These are phyloP conservation scores for Eilema depressum DNA, from an alignment of 2,888 invertebrate genomes.

Conservation along the genomic window DNA sequence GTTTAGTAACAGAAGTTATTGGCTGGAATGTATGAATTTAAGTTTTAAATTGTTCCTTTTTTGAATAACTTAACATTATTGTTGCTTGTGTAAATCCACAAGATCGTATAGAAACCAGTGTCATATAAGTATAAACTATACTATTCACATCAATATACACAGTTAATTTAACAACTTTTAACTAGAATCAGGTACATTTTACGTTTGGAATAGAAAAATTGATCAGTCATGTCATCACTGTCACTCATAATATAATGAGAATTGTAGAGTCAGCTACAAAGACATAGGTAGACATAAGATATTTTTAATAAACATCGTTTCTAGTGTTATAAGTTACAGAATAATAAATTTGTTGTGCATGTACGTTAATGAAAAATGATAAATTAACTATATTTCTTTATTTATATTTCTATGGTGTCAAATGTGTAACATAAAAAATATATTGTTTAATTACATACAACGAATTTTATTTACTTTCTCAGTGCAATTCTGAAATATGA, in stretches of 20 bases:
- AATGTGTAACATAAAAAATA: not conserved
- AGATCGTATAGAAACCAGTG: too few relatives aligned
- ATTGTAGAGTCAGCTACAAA: not conserved
- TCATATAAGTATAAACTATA: too few relatives aligned
- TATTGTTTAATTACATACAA: not conserved
- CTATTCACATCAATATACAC: too few relatives aligned
- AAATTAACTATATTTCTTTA: not conserved
- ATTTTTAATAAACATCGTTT: not conserved
- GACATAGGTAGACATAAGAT: not conserved
- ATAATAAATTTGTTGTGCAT: not conserved
- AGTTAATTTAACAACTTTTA: too few relatives aligned
- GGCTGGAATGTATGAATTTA: too few relatives aligned
- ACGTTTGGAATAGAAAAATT: too few relatives aligned
- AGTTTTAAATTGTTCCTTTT: too few relatives aligned
- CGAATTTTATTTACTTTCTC: not conserved
- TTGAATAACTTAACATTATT: too few relatives aligned
- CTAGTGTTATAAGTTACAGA: not conserved
- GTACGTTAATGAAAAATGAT: not conserved
- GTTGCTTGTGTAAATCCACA: too few relatives aligned
- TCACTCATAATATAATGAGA: not conserved
- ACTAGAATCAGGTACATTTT: too few relatives aligned
- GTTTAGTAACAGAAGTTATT: too few relatives aligned
- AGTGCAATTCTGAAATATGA: not conserved
- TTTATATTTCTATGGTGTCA: constrained; percentile 1
- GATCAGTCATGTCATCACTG: too few relatives aligned